Percentiles rank a stretch among this genome's conserved stretches.
Conservation (phyloP, 2,797 vertebrate genomes). For the Clarias pachynema region DNA sequence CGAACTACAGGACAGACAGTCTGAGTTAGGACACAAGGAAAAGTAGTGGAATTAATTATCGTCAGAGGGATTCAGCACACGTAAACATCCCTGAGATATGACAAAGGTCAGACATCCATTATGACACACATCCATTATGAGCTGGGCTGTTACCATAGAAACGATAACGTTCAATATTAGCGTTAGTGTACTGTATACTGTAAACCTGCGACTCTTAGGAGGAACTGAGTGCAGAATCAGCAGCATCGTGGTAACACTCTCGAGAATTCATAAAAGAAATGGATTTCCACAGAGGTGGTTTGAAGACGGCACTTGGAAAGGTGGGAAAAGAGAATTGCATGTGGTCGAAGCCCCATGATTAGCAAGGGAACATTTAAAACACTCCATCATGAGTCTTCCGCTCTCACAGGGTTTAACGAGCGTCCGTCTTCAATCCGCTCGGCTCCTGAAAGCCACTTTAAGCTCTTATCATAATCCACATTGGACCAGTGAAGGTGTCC, state of each 20-base stretch:
- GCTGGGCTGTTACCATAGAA: background rate
- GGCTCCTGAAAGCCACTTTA: conserved; percentile 2
- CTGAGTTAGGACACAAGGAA: background rate
- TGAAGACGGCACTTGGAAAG: too few species aligned
- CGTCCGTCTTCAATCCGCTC: background rate
- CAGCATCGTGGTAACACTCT: background rate
- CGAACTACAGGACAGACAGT: background rate
- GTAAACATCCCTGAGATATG: background rate
- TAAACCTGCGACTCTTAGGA: background rate
- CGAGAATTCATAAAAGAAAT: background rate
- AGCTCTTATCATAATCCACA: background rate
- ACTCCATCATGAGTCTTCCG: background rate
- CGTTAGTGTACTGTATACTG: background rate
- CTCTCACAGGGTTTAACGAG: background rate
- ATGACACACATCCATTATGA: background rate
- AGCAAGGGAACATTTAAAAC: background rate
- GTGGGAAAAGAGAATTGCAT: conserved; percentile 1
- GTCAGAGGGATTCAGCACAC: background rate
- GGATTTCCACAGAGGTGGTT: background rate
- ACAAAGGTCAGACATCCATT: background rate
- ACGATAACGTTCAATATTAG: background rate
- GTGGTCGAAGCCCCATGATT: background rate
- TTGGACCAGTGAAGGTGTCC: background rate
- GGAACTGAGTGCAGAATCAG: background rate
- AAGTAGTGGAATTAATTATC: background rate